phyloP scores from a whole-genome alignment of 2,797 vertebrate genomes.

The Halcyon leucocephala region DNA sequence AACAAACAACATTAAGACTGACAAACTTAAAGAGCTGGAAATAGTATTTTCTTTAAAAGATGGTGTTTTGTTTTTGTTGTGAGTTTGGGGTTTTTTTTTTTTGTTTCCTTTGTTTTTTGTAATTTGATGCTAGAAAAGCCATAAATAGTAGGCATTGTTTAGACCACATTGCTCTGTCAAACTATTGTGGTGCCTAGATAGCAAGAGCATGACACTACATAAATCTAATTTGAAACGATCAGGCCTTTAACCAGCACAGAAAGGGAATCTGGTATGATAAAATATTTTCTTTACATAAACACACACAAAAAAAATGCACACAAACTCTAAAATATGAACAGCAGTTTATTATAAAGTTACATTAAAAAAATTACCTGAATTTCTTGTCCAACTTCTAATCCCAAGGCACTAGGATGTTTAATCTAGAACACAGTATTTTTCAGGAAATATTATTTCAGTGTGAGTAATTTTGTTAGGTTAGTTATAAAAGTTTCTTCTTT shows the following conservation, averaged over 20 bases:
- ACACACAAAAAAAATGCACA: not conserved
- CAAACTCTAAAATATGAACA: not conserved
- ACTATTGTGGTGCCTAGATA: not conserved
- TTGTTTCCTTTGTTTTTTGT: not conserved
- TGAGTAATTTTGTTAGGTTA: not conserved
- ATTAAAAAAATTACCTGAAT: conserved; percentile 87
- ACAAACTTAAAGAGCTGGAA: not conserved
- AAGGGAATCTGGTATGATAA: not conserved
- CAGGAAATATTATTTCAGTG: not conserved
- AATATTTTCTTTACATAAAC: not conserved
- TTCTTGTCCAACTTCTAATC: conserved; percentile 95
- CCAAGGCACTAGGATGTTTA: conserved; percentile 92
- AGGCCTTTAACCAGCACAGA: not conserved
- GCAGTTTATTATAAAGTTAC: not conserved
- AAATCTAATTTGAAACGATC: not conserved
- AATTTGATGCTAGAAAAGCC: not conserved
- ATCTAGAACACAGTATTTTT: conserved; percentile 82
- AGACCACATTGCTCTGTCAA: not conserved
- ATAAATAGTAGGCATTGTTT: not conserved
- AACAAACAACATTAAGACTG: not conserved
- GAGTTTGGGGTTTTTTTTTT: not conserved
- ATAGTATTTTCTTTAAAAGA: not conserved
- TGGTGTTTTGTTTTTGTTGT: too few species aligned
- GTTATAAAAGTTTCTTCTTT: not conserved
- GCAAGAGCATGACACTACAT: not conserved